Evolutionary conservation across 1,140 invertebrate species (phyloP), one percentile per base, ranked within the genome.

Genomic region (Psix sp.): DNA sequence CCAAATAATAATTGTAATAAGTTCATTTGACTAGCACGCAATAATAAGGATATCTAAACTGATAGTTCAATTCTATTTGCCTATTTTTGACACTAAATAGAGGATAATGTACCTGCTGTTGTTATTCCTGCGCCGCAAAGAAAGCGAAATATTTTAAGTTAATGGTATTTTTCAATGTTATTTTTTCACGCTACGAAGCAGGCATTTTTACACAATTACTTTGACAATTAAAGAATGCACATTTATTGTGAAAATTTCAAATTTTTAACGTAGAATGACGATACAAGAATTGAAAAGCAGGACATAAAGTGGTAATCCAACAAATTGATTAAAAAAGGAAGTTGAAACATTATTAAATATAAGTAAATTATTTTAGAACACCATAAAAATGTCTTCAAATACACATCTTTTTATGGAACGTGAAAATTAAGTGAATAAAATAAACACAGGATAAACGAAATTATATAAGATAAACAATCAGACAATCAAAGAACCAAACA

Each of bases 61-160:
- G n/a, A n/a, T n/a, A n/a, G n/a, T n/a, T n/a, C n/a, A n/a, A n/a
- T 39, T 70, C 56, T 70, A 56, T 29, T 40, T 62, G 40, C 56
- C 56, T 70, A 60, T 36, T 31, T 60, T 70, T 62, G 48, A 70
- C 66, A 62, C 54, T 66, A 63, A 76, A 74, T 74, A 68, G 77
- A 77, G 63, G 52, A 60, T 43, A 67, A 68, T 80, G 59, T 84
- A 83, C 80, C 80, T 85, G 83, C 79, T 77, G 51, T 79, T 78
- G 74, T 78, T 72, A 76, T 74, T 81, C 82, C 82, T 83, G 77
- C 20, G 81, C 78, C 77, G 80, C 80, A 82, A 75, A 71, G 79
- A 77, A 79, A 82, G 66, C 62, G 54, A 82, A 84, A 83, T 67
- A 66, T 74, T 80, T 45, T 36, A 68, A 45, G 60, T 82, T 81